phyloP scores from a whole-genome alignment of 1,140 invertebrate species.

The Brachystomella parvula region DNA sequence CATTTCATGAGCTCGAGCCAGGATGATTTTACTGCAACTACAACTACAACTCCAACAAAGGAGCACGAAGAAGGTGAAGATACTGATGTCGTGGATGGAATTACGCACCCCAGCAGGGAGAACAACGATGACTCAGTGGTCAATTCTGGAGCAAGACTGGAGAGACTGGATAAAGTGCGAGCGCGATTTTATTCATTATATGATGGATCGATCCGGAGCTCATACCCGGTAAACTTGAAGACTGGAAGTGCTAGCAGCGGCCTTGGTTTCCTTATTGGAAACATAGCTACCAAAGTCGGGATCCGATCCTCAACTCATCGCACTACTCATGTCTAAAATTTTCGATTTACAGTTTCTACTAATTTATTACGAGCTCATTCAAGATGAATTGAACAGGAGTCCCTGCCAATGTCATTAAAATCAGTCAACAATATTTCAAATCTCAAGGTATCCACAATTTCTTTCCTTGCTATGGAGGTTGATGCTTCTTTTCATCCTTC shows the following conservation, averaged over 20 bases:
- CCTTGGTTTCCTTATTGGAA: constrained; percentile 49
- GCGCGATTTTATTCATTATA: constrained; percentile 51
- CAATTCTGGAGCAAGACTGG: constrained; percentile 42
- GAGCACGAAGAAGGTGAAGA: background rate
- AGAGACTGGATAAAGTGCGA: constrained; percentile 50
- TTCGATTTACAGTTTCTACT: background rate
- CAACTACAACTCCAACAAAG: constrained; percentile 8
- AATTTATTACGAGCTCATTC: too few relatives aligned
- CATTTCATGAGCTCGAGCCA: background rate
- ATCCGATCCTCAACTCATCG: constrained; percentile 42
- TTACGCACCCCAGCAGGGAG: background rate
- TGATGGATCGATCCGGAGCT: constrained; percentile 49
- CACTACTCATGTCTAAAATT: constrained; percentile 31
- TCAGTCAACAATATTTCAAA: too few relatives aligned
- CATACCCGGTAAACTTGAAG: constrained; percentile 44
- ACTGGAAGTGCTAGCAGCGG: constrained; percentile 36
- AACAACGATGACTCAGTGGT: background rate
- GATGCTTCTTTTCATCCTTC: too few relatives aligned
- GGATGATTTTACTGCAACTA: background rate
- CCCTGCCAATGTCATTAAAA: too few relatives aligned
- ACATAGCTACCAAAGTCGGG: constrained; percentile 54
- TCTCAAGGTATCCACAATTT: too few relatives aligned
- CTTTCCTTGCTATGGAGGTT: too few relatives aligned
- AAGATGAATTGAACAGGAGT: too few relatives aligned
- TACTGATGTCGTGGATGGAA: constrained; percentile 4